phyloP scores from a whole-genome alignment of 2,113 vertebrate genomes.

The Ovis canadensis region DNA sequence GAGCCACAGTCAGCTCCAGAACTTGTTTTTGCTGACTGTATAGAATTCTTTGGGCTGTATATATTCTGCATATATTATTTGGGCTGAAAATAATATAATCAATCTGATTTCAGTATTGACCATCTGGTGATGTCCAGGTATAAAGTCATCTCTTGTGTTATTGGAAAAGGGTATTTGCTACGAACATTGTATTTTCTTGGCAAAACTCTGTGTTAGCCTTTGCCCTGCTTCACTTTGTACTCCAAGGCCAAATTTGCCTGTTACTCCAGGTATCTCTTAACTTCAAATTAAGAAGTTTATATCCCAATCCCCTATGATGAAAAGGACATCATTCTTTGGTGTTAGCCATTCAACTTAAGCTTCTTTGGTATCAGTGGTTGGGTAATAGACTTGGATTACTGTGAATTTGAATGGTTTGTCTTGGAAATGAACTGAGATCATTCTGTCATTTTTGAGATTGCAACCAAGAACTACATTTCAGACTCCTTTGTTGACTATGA shows the following conservation, averaged over 20 bases:
- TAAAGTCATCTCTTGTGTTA: background rate
- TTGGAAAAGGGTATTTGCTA: background rate
- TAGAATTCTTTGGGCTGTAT: background rate
- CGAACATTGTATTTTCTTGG: background rate
- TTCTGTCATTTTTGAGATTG: background rate
- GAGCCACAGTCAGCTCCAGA: background rate
- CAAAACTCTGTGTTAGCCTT: background rate
- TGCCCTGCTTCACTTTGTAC: background rate
- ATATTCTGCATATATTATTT: background rate
- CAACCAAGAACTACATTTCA: background rate
- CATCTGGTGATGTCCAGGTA: background rate
- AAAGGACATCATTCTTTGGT: background rate
- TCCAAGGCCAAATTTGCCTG: background rate
- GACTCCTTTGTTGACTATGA: background rate
- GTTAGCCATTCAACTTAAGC: background rate
- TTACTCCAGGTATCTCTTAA: background rate
- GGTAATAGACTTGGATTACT: background rate
- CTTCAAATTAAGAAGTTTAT: background rate
- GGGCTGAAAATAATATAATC: background rate
- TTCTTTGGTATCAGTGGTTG: background rate
- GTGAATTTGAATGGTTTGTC: background rate
- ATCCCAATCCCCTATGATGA: background rate
- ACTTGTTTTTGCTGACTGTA: background rate
- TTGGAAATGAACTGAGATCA: background rate
- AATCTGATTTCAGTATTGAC: background rate